Percentiles rank a stretch among this genome's conserved stretches.
phyloP scores from a whole-genome alignment of 2,113 vertebrate genomes.

The Cryptoleucopteryx plumbea region DNA sequence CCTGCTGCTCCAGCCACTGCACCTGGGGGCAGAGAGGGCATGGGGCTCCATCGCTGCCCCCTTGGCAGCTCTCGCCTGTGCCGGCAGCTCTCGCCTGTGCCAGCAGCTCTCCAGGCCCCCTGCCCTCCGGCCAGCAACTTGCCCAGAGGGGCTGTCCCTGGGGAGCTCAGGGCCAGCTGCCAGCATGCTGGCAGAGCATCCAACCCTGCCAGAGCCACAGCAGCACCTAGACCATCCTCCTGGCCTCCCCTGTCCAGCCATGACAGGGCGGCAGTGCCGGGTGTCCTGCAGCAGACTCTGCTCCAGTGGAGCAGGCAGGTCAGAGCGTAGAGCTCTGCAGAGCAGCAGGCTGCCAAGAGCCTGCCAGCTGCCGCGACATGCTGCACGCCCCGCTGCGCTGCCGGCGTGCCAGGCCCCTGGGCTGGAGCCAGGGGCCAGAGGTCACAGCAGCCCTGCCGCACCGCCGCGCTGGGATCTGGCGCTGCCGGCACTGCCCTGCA shows the following conservation, averaged over 20 bases:
- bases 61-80: fast-evolving
- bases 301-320: not conserved
- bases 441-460: not conserved
- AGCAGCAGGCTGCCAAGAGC: not conserved
- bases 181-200: not conserved
- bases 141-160: not conserved
- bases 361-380: fast-evolving
- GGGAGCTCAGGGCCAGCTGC: not conserved
- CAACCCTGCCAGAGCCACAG: not conserved
- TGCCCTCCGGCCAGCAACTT: not conserved
- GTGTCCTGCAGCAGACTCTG: fast-evolving
- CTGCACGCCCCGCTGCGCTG: fast-evolving
- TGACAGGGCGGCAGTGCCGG: fast-evolving
- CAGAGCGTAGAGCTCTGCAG: not conserved
- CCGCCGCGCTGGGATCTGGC: fast-evolving
- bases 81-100: fast-evolving
- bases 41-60: fast-evolving
- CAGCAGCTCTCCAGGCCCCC: not conserved
- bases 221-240: fast-evolving
- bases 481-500: not conserved
- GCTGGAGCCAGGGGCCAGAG: fast-evolving
- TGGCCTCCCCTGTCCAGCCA: fast-evolving
- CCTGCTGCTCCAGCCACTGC: slow-evolving; percentile 92
- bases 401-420: not conserved
- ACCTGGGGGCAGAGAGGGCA: slow-evolving; percentile 71